A percentile compares a stretch with the other conserved stretches of the same genome.
Evolutionary conservation across 2,113 vertebrate genomes (phyloP).

Genomic region (Pangasianodon hypophthalmus): DNA sequence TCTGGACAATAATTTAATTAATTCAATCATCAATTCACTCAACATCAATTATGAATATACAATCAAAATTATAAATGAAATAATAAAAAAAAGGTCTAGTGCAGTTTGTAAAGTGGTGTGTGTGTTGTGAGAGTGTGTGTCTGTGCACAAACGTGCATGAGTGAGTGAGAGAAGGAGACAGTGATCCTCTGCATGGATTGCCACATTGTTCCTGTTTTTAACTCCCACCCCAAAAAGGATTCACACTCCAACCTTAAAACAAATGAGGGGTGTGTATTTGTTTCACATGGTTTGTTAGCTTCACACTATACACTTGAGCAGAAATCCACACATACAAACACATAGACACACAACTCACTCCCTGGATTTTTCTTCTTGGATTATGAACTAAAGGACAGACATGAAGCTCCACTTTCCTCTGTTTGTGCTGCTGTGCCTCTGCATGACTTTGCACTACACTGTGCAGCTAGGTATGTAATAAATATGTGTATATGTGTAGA

Average conservation of each 20-base stretch:
- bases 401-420: slow-evolving; percentile 19
- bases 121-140: not conserved
- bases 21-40: not conserved
- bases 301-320: not conserved
- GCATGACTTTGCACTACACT: slow-evolving; percentile 34
- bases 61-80: not conserved
- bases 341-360: not conserved
- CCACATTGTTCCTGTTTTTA: slow-evolving; percentile 30
- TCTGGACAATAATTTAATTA: not conserved
- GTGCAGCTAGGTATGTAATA: slow-evolving; percentile 41
- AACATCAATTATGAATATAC: not conserved
- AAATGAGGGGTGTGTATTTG: slow-evolving; percentile 31
- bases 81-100: not conserved
- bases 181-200: not conserved
- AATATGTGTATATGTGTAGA: not conserved
- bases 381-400: slow-evolving; percentile 1
- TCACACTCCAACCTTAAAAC: slow-evolving; percentile 21
- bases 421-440: slow-evolving; percentile 40
- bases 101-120: not conserved
- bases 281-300: not conserved
- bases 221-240: slow-evolving; percentile 42
- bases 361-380: slow-evolving; percentile 13
- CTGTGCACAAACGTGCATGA: not conserved
- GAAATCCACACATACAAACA: not conserved
- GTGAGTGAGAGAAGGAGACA: not conserved